Evolutionary conservation across 2,113 vertebrate genomes (phyloP).

Genomic region (Nycticebus coucang): DNA sequence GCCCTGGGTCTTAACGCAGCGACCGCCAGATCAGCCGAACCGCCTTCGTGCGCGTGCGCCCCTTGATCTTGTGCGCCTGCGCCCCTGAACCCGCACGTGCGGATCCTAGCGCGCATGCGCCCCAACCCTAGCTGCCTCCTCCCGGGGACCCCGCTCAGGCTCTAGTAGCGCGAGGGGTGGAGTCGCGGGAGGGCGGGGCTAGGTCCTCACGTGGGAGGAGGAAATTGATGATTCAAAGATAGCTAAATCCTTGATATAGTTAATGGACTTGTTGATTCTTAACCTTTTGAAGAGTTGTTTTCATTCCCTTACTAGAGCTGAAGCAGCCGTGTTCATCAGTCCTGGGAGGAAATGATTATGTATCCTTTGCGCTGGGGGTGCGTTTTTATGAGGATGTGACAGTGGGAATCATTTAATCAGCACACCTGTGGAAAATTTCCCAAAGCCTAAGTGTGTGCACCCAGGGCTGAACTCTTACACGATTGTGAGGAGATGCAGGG

Average conservation of each 20-base stretch:
- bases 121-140: fast-evolving
- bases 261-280: neutral
- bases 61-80: too few relatives aligned
- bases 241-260: neutral
- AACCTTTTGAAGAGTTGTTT: constrained; percentile 28
- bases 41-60: fast-evolving
- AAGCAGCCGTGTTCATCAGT: neutral
- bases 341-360: neutral
- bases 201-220: fast-evolving
- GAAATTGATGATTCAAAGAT: neutral
- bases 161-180: fast-evolving
- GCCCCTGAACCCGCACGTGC: constrained; percentile 40
- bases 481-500: neutral
- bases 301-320: neutral
- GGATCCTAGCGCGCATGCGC: neutral
- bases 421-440: neutral
- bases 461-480: neutral
- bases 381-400: neutral
- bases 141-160: fast-evolving
- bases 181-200: neutral
- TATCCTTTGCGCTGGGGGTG: neutral
- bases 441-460: neutral
- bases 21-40: fast-evolving
- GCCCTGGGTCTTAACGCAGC: neutral
- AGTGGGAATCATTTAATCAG: neutral